These are phyloP conservation scores for Arremon aurantiirostris DNA, from an alignment of 2,797 vertebrate species.

Conservation along the genomic window DNA sequence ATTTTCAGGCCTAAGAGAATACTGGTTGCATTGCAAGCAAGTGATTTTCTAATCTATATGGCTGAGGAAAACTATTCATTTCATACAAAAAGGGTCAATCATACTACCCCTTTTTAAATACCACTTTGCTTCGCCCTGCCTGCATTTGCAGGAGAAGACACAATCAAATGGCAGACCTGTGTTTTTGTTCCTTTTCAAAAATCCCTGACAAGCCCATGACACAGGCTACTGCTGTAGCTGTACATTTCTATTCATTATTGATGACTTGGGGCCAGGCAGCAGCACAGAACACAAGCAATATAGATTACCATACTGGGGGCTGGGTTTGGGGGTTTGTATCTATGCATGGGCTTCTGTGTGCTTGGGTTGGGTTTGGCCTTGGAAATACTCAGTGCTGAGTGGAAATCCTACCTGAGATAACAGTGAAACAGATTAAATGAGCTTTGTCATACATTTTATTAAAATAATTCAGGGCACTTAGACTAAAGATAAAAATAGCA, in stretches of 20 bases:
- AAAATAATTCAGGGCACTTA: not conserved
- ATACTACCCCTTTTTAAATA: not conserved
- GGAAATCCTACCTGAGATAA: not conserved
- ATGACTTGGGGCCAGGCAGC: conserved; percentile 87
- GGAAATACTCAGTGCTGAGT: conserved; percentile 41
- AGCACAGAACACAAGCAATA: conserved; percentile 87
- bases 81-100: not conserved
- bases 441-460: not conserved
- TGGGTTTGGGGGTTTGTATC: not conserved
- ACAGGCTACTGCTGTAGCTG: conserved; percentile 81
- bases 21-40: conserved; percentile 7
- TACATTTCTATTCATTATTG: conserved; percentile 96
- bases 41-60: not conserved
- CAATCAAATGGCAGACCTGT: conserved; percentile 82
- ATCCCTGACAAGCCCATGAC: conserved; percentile 84
- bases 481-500: not conserved
- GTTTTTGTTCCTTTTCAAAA: conserved; percentile 85
- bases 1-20: conserved; percentile 20
- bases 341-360: not conserved
- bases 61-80: not conserved
- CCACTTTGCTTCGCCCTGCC: not conserved
- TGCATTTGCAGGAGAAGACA: conserved; percentile 57
- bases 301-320: conserved; percentile 79
- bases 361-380: conserved; percentile 10
- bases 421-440: not conserved